Conservation (phyloP, 1,140 invertebrate species). For the Zaprionus davidi region DNA sequence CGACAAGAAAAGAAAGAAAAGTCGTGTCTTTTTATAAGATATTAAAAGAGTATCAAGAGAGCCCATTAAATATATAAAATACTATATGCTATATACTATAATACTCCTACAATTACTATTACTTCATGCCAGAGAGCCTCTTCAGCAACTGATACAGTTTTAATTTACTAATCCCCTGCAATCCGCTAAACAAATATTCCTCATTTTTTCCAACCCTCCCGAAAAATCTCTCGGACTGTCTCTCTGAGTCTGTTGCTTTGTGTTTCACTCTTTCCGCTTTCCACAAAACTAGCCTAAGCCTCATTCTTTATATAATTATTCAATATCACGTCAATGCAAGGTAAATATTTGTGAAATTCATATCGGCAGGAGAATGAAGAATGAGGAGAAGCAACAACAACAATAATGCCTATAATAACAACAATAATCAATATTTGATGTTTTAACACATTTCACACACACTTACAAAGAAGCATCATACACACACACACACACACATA, state of each 20-base stretch:
- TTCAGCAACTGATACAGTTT: constrained; percentile 1
- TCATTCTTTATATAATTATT: constrained; percentile 76
- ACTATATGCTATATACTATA: not conserved
- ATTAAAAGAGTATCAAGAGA: not conserved
- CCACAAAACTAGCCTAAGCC: constrained; percentile 42
- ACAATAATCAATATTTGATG: constrained; percentile 81
- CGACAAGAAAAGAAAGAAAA: too few relatives aligned
- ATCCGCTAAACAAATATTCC: not conserved
- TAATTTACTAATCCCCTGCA: constrained; percentile 1
- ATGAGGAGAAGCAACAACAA: constrained; percentile 41
- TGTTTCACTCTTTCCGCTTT: not conserved
- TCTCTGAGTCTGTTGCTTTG: not conserved
- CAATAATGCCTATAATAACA: constrained; percentile 70
- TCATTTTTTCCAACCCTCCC: constrained; percentile 1
- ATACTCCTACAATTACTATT: not conserved
- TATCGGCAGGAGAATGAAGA: constrained; percentile 43
- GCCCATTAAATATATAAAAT: not conserved
- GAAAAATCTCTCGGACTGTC: not conserved
- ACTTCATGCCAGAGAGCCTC: not conserved
- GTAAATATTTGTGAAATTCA: constrained; percentile 78
- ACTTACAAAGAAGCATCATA: not conserved
- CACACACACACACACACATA: constrained; percentile 14
- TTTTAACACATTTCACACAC: constrained; percentile 79
- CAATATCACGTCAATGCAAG: constrained; percentile 76
- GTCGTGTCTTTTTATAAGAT: too few relatives aligned